Conservation (phyloP, 2,113 vertebrate species). For the Chionis minor region DNA sequence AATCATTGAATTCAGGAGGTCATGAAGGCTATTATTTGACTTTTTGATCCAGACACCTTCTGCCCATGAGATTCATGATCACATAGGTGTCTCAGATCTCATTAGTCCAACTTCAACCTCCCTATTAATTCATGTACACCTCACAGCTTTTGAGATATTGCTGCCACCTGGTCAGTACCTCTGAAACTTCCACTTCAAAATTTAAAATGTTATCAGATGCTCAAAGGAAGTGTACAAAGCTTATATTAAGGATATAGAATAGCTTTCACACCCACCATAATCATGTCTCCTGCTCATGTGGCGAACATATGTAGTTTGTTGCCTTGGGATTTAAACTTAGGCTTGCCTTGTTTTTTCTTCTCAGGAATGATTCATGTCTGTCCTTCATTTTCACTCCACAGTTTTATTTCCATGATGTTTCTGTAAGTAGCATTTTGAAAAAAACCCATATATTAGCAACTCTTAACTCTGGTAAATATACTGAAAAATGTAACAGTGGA, state of each 20-base stretch:
- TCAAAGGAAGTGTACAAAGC: not conserved
- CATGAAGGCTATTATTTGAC: not conserved
- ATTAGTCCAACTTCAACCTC: not conserved
- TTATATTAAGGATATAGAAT: conserved; percentile 13
- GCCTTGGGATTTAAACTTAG: not conserved
- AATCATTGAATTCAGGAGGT: not conserved
- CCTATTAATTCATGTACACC: not conserved
- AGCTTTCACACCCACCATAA: conserved; percentile 14
- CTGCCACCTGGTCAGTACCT: not conserved
- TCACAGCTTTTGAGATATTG: not conserved
- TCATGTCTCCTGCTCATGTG: conserved; percentile 35
- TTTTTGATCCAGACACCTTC: not conserved
- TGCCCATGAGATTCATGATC: not conserved
- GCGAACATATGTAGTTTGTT: conserved; percentile 19
- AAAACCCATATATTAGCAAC: not conserved
- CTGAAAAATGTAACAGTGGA: not conserved
- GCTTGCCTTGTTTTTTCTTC: not conserved
- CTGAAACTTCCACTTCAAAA: conserved; percentile 11
- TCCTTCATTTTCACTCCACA: not conserved
- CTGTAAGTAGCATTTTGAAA: not conserved
- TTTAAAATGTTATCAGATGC: conserved; percentile 43
- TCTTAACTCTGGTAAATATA: not conserved
- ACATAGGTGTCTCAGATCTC: not conserved
- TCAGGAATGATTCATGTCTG: not conserved
- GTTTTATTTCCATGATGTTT: not conserved